A percentile compares a stretch with the other conserved stretches of the same genome.
Evolutionary conservation across 2,888 invertebrate genomes (phyloP).

Genomic region (Luperina nickerlii): DNA sequence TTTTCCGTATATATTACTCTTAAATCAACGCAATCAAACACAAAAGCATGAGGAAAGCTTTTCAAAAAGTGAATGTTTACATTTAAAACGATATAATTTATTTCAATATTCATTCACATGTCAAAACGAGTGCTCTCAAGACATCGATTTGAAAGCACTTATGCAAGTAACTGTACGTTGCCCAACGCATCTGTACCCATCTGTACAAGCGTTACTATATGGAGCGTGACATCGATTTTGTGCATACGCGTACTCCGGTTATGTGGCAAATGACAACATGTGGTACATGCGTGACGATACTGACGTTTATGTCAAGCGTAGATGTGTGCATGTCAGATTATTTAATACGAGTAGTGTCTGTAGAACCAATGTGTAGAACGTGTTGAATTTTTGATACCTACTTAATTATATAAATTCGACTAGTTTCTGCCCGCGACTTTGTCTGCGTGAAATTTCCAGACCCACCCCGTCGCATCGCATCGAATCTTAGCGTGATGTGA

Average conservation of each 20-base stretch:
- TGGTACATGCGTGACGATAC: conserved; percentile 29
- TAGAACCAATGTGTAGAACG: background rate
- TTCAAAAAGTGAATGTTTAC: conserved; percentile 6
- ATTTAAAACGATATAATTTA: background rate
- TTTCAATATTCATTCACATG: background rate
- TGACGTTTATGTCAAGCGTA: conserved; percentile 32
- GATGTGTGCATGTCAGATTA: background rate
- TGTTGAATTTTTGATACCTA: background rate
- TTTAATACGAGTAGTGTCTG: background rate
- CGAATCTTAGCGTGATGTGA: too few relatives aligned
- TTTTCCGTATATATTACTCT: background rate
- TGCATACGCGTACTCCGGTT: conserved; percentile 62
- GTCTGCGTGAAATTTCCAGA: too few relatives aligned
- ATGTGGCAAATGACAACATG: conserved; percentile 66
- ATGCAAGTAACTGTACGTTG: conserved; percentile 51
- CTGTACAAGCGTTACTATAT: conserved; percentile 71
- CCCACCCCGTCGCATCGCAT: too few relatives aligned
- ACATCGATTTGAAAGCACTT: conserved; percentile 30
- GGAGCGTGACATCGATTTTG: conserved; percentile 81
- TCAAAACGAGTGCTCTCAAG: conserved; percentile 10
- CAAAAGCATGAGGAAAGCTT: background rate
- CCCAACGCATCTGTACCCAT: conserved; percentile 69
- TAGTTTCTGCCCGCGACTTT: too few relatives aligned
- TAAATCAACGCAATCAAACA: background rate
- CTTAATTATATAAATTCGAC: background rate